phyloP scores from a whole-genome alignment of 2,888 invertebrate species.

The Plebejus argus region DNA sequence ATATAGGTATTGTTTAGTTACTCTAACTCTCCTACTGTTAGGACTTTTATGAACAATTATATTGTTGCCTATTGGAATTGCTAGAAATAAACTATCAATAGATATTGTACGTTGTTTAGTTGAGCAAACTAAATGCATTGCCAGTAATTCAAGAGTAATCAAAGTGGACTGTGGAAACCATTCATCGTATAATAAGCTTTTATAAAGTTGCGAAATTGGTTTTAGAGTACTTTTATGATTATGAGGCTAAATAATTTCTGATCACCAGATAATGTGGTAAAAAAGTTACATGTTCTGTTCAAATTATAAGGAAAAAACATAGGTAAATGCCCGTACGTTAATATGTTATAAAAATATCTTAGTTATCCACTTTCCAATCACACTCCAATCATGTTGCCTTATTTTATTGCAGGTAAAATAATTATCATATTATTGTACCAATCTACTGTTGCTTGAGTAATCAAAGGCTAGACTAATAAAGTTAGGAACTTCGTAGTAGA shows the following conservation, averaged over 20 bases:
- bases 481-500: constrained; percentile 3
- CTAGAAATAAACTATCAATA: not conserved
- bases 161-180: not conserved
- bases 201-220: not conserved
- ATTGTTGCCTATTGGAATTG: not conserved
- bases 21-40: too few relatives aligned
- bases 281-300: too few relatives aligned
- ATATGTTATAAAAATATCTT: too few relatives aligned
- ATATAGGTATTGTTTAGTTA: too few relatives aligned
- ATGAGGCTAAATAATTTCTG: not conserved
- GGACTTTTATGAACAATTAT: too few relatives aligned
- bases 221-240: not conserved
- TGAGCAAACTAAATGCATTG: not conserved
- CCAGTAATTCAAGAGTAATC: not conserved
- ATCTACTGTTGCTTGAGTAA: not conserved
- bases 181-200: not conserved
- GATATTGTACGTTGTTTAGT: not conserved
- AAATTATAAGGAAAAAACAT: too few relatives aligned
- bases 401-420: too few relatives aligned
- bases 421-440: not conserved
- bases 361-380: too few relatives aligned
- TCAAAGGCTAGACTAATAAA: constrained; percentile 3
- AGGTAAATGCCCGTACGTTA: too few relatives aligned
- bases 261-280: not conserved
- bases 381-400: not conserved